Evolutionary conservation across 64 coral and sea anemone genomes (phyloP).

Genomic region (Acropora yongei): DNA sequence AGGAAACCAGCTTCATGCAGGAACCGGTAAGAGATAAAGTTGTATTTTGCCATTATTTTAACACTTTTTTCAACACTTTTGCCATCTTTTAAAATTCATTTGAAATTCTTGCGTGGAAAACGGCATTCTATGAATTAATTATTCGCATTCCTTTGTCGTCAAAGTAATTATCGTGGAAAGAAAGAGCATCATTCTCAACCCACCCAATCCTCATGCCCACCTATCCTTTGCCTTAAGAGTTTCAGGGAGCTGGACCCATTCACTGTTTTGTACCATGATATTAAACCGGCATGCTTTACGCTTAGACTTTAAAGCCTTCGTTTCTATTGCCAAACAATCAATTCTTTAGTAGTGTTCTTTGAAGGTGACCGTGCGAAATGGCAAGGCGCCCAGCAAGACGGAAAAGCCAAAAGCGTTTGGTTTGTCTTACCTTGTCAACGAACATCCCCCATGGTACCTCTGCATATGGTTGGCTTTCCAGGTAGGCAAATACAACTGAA

Average conservation of each 20-base stretch:
- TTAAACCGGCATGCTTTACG: no score
- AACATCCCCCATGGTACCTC: no score
- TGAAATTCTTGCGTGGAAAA: background rate
- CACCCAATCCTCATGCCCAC: background rate
- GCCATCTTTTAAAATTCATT: background rate
- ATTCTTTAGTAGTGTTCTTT: background rate
- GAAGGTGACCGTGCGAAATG: background rate
- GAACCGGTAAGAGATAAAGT: background rate
- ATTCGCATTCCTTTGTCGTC: background rate
- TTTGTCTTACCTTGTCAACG: no score
- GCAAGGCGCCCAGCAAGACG: background rate
- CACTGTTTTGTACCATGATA: no score
- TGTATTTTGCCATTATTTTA: background rate
- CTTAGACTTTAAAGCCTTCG: no score
- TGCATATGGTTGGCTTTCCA: no score
- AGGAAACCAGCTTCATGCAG: background rate
- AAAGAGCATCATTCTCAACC: background rate
- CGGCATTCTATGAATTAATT: background rate
- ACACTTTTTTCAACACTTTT: background rate
- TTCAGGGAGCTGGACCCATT: background rate
- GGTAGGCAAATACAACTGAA: background rate
- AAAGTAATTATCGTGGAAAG: background rate
- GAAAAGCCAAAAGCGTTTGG: no score
- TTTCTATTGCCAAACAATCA: background rate
- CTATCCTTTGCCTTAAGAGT: background rate